Evolutionary conservation across 2,113 vertebrate genomes (phyloP), one percentile per base, ranked within the genome.

Genomic region (Pelecanus crispus): DNA sequence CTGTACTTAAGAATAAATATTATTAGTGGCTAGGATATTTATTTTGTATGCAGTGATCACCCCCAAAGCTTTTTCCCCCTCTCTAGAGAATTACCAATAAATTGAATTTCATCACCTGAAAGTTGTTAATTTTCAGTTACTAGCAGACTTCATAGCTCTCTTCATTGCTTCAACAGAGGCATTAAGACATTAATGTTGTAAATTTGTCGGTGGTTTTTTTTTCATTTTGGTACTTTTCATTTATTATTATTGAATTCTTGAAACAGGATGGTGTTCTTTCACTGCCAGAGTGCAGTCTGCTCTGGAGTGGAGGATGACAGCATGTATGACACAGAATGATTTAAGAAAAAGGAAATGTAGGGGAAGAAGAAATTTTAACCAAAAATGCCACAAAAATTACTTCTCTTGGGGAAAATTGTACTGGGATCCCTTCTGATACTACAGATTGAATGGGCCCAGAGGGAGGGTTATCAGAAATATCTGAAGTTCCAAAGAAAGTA

Each of bases 51-150:
- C 66, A 66, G 70, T 32, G n/a, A 68, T 87, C 32, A 13, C 71
- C 58, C 70, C 42, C 65, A 59, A 61, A 78, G 68, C 56, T 47
- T 86, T 56, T 36, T 13, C 9, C 19, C 25, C 17, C 36, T 72
- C 75, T 90, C 40, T 71, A 56, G 88, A 88, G 85, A 88, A 86
- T 75, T 94, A n/a, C 29, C 71, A 82, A 50, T 80, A 77, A 84
- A 68, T 50, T 61, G 61, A 84, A 88, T 97, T 85, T 95, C 52
- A 63, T 88, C 81, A 82, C 62, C 61, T 94, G 65, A 63, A 95
- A 96, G 87, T 90, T 24, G 63, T 79, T 91, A 44, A 84, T 92
- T 95, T 96, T 86, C 68, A 85, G 53, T 77, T 86, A 70, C 65
- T 71, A 44, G 58, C 63, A 95, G 75, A 73, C 61, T 94, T 95